phyloP scores from a whole-genome alignment of 1,140 invertebrate genomes.

The Rhyzopertha dominica region DNA sequence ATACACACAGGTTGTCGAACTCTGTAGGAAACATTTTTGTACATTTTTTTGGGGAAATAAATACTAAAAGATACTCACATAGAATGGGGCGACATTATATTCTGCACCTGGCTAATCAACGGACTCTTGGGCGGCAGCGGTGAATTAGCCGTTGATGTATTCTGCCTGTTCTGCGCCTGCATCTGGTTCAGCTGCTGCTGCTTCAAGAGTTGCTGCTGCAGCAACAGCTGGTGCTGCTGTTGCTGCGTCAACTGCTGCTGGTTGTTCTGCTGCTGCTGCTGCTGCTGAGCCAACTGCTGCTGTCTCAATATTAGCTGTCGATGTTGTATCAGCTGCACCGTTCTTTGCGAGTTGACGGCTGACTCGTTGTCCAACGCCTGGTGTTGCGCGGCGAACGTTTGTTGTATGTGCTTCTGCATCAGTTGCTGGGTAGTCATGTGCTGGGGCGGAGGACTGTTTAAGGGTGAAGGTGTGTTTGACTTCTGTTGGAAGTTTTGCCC shows the following conservation, averaged over 20 bases:
- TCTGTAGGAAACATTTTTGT: too few relatives aligned
- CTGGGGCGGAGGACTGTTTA: constrained; percentile 40
- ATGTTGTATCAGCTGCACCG: constrained; percentile 46
- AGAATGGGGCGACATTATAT: constrained; percentile 53
- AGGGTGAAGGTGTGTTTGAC: constrained; percentile 38
- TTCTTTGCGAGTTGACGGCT: constrained; percentile 31
- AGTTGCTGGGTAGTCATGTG: constrained; percentile 38
- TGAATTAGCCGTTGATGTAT: constrained; percentile 48
- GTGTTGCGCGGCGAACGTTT: constrained; percentile 32
- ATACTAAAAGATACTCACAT: too few relatives aligned
- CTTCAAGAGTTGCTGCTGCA: constrained; percentile 39
- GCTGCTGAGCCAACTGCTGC: constrained; percentile 35
- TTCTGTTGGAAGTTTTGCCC: constrained; percentile 36
- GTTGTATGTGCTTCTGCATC: constrained; percentile 40
- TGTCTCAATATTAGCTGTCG: constrained; percentile 44
- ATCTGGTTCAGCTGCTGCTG: constrained; percentile 47
- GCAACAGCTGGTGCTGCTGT: constrained; percentile 51
- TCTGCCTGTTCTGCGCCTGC: constrained; percentile 32
- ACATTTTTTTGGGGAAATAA: too few relatives aligned
- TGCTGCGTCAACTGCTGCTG: constrained; percentile 41
- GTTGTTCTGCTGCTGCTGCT: constrained; percentile 34
- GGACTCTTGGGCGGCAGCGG: constrained; percentile 51
- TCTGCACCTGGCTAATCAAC: constrained; percentile 43
- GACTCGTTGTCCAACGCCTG: constrained; percentile 19
- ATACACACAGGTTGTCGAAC: too few relatives aligned